Base-by-base conservation (phyloP, 2,113 vertebrate species). In the Cyanocitta stelleri region DNA sequence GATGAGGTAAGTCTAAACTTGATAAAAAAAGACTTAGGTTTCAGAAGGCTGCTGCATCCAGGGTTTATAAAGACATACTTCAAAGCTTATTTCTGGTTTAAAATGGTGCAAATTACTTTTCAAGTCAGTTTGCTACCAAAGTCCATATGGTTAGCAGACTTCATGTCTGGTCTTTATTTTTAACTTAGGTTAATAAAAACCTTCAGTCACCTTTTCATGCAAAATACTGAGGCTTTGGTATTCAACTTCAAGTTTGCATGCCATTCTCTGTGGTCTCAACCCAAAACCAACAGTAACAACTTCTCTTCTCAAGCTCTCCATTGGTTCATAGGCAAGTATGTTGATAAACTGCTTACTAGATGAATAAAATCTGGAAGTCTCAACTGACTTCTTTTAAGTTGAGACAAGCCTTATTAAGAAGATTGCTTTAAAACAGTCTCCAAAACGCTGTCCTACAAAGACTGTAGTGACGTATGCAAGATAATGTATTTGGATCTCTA, bases 381-480 rank as follows among this genome's bases (percentile, higher is more conserved):
- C 22, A 74, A 8, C 5, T 23, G 30, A 74, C 23, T 32, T 44
- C 8, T 41, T 51, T 13, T 7, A 89, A 44, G 11, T 22, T 5
- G 22, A 83, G 30, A 67, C 29, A 89, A 84, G 24, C 14, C 39
- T 63, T 77, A 46, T 44, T 49, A 87, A 56, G 30, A 29, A 66
- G 12, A 33, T 5, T 41, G 22, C 49, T 69, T 41, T 73, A 35
- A 87, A 90, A 68, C 1, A 69, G 30, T 41, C 21, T 49, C 49
- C 43, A 74, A 32, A 20, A 41, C 12, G 27, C 49, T 29, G 10
- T 61, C 35, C 54, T 61, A 29, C 10, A 72, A 8, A 55, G 14
- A 59, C 23, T 37, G 15, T 2, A 46, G 20, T 3, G 10, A 27
- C 10, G 2, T 7, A 4, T 0, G 0, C 6, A 44, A 33, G 3